Evolutionary conservation across 2,888 invertebrate genomes (phyloP).

Genomic region (Acleris literana): DNA sequence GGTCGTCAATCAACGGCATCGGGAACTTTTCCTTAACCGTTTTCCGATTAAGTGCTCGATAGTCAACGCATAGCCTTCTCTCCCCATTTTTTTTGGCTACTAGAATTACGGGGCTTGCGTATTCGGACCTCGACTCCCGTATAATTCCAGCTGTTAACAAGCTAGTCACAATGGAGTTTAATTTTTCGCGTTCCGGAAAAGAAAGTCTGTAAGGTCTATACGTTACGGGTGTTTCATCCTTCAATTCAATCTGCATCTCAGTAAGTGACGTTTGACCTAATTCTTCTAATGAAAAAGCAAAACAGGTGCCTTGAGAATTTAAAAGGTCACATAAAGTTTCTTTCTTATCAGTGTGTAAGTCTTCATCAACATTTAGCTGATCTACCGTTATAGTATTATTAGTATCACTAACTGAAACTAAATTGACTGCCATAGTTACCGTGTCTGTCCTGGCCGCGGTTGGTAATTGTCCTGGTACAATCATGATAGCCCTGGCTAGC

Average conservation of each 20-base stretch:
- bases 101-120: constrained; percentile 12
- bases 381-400: not conserved
- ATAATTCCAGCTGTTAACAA: constrained; percentile 14
- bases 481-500: not conserved
- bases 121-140: constrained; percentile 17
- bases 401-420: no score
- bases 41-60: constrained; percentile 10
- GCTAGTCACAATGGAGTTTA: not conserved
- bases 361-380: not conserved
- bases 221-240: not conserved
- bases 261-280: not conserved
- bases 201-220: not conserved
- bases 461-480: no score
- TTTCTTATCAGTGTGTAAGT: not conserved
- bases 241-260: not conserved
- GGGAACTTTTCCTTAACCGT: constrained; percentile 17
- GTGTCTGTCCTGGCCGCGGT: no score
- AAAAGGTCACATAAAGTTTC: not conserved
- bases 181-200: not conserved
- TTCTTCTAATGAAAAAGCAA: not conserved
- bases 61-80: constrained; percentile 8
- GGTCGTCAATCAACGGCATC: constrained; percentile 10
- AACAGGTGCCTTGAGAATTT: not conserved
- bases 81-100: constrained; percentile 12
- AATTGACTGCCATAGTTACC: no score